Percentiles rank a stretch among this genome's conserved stretches.
phyloP scores from a whole-genome alignment of 2,888 invertebrate species.

The Amblyteles armatorius region DNA sequence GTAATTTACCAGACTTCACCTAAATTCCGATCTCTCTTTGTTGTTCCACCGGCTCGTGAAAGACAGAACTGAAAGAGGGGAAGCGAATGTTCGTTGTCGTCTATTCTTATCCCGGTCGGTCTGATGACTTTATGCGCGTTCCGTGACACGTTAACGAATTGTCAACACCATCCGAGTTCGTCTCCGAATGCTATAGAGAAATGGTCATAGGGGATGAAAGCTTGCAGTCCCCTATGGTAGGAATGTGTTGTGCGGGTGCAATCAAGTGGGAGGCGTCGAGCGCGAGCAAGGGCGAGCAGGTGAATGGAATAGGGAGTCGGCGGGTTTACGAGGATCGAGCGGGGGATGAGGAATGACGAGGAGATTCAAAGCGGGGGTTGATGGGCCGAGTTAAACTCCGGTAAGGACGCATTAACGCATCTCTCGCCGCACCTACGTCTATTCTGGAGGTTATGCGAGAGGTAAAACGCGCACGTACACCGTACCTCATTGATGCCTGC shows the following conservation, averaged over 20 bases:
- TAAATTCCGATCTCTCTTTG: too few species aligned
- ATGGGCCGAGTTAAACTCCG: conserved; percentile 61
- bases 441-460: conserved; percentile 45
- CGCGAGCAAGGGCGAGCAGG: neutral
- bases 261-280: conserved; percentile 1
- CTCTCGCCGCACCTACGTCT: conserved; percentile 35
- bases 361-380: conserved; percentile 50
- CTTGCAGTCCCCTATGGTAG: neutral
- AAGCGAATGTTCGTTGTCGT: neutral
- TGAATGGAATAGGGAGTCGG: conserved; percentile 23
- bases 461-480: neutral
- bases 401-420: conserved; percentile 57
- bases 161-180: too few species aligned
- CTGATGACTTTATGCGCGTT: too few species aligned
- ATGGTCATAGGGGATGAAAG: neutral
- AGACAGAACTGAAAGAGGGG: too few species aligned
- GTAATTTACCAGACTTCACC: neutral
- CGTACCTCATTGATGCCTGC: too few species aligned
- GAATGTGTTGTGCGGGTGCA: neutral
- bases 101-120: neutral
- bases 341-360: conserved; percentile 38
- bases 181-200: too few species aligned
- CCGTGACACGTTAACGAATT: too few species aligned
- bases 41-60: too few species aligned
- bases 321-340: conserved; percentile 17